Base-by-base conservation (phyloP, 2,113 vertebrate species). In the Pimephales promelas region DNA sequence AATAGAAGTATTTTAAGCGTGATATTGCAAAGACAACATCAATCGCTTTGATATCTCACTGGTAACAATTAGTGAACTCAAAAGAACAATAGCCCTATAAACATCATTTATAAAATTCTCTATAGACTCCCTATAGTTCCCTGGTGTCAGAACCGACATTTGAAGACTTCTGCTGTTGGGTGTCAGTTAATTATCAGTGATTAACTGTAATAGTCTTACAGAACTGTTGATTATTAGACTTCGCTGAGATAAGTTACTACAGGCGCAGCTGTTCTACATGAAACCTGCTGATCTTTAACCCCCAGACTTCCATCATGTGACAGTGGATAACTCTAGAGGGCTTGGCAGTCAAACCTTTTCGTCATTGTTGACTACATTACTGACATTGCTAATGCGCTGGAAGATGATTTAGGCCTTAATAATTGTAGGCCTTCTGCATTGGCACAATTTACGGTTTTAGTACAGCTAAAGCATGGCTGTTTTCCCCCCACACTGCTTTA, bases 321-420 rank as follows among this genome's bases (percentile, higher is more conserved):
- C n/a, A 71, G 68, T 16, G 40, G 36, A 40, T 14, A 24, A 62
- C 56, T 45, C 56, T 62, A 79, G 76, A 62, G 36, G 76, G 56
- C n/a, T 43, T 36, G 5, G 24, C 36, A 45, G n/a, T 79, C 56
- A 43, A 61, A 40, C n/a, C 14, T 45, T 45, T 24, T 16, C 13
- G 0, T 57, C 10, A 61, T 24, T 26, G 56, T 24, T 77, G 54
- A 24, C 54, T 59, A 1, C 34, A 11, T 72, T 72, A n/a, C 47
- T 72, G 70, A 26, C 70, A 47, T 24, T 47, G n/a, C 70, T 72
- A 45, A 72, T 72, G 68, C 0, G 4, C 22, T 45, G n/a, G 6
- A 13, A 47, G 70, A 72, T 47, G 70, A 45, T 72, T 72, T n/a
- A n/a, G n/a, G n/a, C n/a, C n/a, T n/a, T n/a, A n/a, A n/a, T n/a